phyloP scores from a whole-genome alignment of 2,888 invertebrate genomes.

The Cheilosia vulpina region DNA sequence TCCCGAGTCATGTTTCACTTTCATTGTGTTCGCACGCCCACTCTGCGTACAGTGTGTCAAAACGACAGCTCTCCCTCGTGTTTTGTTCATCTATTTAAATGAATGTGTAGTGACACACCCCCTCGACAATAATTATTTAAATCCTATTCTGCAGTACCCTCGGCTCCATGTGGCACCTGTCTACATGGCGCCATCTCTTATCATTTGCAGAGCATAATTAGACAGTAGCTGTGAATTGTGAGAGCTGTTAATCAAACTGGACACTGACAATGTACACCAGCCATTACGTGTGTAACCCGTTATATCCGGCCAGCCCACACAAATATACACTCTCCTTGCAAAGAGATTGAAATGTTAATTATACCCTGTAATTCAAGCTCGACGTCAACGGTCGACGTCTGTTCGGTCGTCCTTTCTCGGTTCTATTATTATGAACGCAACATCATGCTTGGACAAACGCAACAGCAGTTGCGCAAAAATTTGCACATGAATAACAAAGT shows the following conservation, averaged over 20 bases:
- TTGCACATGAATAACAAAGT: slow-evolving; percentile 67
- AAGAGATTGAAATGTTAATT: slow-evolving; percentile 62
- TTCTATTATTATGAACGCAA: slow-evolving; percentile 4
- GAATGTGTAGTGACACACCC: neutral
- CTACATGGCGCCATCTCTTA: slow-evolving; percentile 38
- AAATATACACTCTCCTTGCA: slow-evolving; percentile 12
- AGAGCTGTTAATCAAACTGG: slow-evolving; percentile 52
- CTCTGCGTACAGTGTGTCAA: neutral
- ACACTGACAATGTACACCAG: slow-evolving; percentile 34
- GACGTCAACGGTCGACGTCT: neutral
- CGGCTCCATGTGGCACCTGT: slow-evolving; percentile 38
- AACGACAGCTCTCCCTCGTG: slow-evolving; percentile 17
- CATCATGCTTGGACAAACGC: slow-evolving; percentile 9
- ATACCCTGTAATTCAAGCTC: slow-evolving; percentile 47
- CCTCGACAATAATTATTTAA: slow-evolving; percentile 23
- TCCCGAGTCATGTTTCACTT: slow-evolving; percentile 21
- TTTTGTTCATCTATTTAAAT: neutral
- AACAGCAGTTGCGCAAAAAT: slow-evolving; percentile 16
- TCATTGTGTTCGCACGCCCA: neutral
- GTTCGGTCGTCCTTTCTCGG: neutral
- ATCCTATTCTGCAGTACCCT: neutral
- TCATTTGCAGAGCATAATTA: slow-evolving; percentile 51
- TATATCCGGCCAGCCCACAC: slow-evolving; percentile 7
- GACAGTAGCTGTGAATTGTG: slow-evolving; percentile 46
- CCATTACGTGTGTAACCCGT: slow-evolving; percentile 23